phyloP scores from a whole-genome alignment of 2,888 invertebrate species.

The Hymenopus coronatus region DNA sequence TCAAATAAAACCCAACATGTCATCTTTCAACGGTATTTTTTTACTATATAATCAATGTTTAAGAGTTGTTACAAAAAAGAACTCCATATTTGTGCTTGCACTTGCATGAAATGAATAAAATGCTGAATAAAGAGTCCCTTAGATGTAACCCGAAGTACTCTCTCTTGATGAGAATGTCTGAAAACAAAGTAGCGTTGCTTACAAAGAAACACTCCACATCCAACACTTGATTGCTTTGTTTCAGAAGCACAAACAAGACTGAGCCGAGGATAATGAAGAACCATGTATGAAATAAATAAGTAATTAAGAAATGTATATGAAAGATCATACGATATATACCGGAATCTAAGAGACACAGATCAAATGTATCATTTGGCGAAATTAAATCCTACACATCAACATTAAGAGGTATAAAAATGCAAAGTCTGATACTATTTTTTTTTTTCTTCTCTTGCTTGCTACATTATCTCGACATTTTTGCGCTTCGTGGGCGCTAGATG shows the following conservation, averaged over 20 bases:
- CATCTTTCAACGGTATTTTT: no score
- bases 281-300: neutral
- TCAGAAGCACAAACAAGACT: neutral
- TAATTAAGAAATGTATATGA: neutral
- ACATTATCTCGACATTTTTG: no score
- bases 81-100: neutral
- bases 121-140: neutral
- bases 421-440: no score
- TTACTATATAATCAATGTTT: no score
- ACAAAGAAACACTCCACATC: neutral
- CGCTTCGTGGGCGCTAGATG: no score
- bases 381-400: no score
- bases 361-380: no score
- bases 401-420: no score
- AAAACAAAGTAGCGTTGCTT: neutral
- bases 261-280: neutral
- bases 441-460: no score
- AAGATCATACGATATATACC: neutral
- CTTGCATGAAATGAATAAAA: neutral
- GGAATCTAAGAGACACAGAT: no score
- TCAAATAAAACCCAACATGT: no score
- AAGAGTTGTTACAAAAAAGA: no score
- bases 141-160: neutral
- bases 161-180: neutral
- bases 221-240: neutral